These are phyloP conservation scores for Petrocephalus schoutedeni DNA, from an alignment of 2,797 vertebrate species.

Conservation along the genomic window DNA sequence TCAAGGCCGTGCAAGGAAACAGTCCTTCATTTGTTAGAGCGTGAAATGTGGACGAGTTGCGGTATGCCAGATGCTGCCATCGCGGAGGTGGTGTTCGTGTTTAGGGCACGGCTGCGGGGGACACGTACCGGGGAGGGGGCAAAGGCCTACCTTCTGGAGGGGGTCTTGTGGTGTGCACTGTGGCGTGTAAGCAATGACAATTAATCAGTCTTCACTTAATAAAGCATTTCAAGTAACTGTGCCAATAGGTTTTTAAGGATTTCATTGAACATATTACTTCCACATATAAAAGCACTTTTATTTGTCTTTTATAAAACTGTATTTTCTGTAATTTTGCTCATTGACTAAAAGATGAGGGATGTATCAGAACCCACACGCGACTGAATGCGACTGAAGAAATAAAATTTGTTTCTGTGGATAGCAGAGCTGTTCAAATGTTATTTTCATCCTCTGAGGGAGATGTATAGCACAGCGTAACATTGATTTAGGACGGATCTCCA, in stretches of 20 bases:
- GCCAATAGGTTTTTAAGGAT: not conserved
- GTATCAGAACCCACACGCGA: not conserved
- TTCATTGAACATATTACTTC: not conserved
- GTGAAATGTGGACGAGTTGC: conserved; percentile 60
- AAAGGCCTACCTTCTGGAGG: not conserved
- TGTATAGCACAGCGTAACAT: not conserved
- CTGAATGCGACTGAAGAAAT: not conserved
- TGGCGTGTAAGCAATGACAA: too few species aligned
- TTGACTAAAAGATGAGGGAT: not conserved
- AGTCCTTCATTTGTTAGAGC: conserved; percentile 60
- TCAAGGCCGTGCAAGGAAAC: conserved; percentile 70
- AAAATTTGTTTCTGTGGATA: not conserved
- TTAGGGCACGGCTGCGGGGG: conserved; percentile 38
- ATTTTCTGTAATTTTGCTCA: not conserved
- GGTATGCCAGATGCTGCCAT: conserved; percentile 46
- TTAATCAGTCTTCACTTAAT: too few species aligned
- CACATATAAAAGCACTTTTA: not conserved
- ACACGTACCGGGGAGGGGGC: not conserved
- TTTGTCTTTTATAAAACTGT: not conserved
- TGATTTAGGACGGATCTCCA: not conserved
- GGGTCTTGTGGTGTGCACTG: not conserved
- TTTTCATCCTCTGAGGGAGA: not conserved
- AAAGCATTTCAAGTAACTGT: not conserved
- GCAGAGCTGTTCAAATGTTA: not conserved
- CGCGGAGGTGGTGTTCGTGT: conserved; percentile 38